These are phyloP conservation scores for Capreolus pygargus DNA, from an alignment of 2,113 vertebrate genomes.

Conservation along the genomic window DNA sequence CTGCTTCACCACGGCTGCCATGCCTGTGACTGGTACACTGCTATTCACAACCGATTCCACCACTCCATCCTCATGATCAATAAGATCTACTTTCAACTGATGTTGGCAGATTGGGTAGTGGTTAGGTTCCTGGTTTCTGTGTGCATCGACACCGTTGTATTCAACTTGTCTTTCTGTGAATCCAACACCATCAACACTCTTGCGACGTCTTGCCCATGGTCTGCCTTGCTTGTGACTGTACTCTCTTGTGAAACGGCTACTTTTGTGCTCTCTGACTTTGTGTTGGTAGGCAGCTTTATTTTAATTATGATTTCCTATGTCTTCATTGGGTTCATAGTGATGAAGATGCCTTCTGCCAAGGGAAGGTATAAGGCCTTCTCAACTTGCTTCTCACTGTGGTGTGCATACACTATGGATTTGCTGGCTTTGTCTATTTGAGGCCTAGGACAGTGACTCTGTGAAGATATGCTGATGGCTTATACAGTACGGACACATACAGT, in stretches of 20 bases:
- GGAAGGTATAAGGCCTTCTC: constrained; percentile 50
- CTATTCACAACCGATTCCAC: constrained; percentile 33
- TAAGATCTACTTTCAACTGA: background rate
- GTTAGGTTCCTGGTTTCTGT: constrained; percentile 29
- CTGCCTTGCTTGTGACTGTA: constrained; percentile 43
- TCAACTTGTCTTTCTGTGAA: constrained; percentile 41
- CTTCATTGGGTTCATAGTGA: constrained; percentile 6
- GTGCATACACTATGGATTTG: constrained; percentile 57
- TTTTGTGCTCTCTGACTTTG: constrained; percentile 12
- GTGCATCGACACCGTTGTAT: background rate
- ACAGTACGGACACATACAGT: constrained; percentile 55
- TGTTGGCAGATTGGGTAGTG: background rate
- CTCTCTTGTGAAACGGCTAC: background rate
- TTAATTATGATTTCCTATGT: constrained; percentile 60
- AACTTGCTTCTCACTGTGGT: constrained; percentile 39
- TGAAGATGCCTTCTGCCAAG: constrained; percentile 41
- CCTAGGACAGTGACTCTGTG: background rate
- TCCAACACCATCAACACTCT: constrained; percentile 18
- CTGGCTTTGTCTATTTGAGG: constrained; percentile 46
- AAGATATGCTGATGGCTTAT: constrained; percentile 50
- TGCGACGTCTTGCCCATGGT: constrained; percentile 33
- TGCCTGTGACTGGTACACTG: constrained; percentile 57
- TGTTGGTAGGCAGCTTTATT: constrained; percentile 38
- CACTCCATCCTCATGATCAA: constrained; percentile 43
- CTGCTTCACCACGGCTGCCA: constrained; percentile 53